Base-by-base conservation (phyloP, 2,113 vertebrate species). In the Periophthalmodon schlosseri region DNA sequence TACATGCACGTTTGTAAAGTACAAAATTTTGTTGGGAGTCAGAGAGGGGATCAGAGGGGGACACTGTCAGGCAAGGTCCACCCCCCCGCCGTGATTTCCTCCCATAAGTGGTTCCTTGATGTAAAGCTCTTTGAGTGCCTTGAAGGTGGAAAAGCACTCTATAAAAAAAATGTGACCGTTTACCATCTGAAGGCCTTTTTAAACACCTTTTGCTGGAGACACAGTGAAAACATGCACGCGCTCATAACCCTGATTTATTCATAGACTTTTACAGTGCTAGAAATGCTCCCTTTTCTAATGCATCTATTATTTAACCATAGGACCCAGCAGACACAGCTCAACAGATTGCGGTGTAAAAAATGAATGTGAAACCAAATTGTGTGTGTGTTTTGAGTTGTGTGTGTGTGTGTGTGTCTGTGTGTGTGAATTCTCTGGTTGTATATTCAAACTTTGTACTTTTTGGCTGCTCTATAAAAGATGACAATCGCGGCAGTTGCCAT, bases 221-320 rank as follows among this genome's bases (percentile, higher is more conserved):
- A 21, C 52, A 21, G 52, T 56, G 52, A 5, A 56, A n/a, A 56
- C 52, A 21, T 10, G 52, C 52, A 56, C 23, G 86, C 44, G 58
- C 79, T 87, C 78, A 78, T 69, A 69, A 82, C 68, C 11, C 13
- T 92, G 83, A 85, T 87, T 92, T 89, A 92, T 94, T 93, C 79
- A 93, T 90, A 61, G 66, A 2, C 68, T 84, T 77, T 88, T 88
- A 90, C 84, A 88, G 89, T 84, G 81, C 76, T 86, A 86, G 86
- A 90, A 91, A 90, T 69, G 85, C 85, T 86, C 84, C 56, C 83
- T 91, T 91, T 91, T 89, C 87, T 83, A 86, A 91, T 83, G 20
- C 85, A 93, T 93, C 79, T 75, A 93, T 94, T 91, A 93, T 93
- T 92, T 81, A 93, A 86, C 24, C 81, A 90, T 80, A 79, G 78